A percentile compares a stretch with the other conserved stretches of the same genome.
These are phyloP conservation scores for Sabatieria punctata DNA, from an alignment of 2,888 invertebrate species.

Conservation along the genomic window DNA sequence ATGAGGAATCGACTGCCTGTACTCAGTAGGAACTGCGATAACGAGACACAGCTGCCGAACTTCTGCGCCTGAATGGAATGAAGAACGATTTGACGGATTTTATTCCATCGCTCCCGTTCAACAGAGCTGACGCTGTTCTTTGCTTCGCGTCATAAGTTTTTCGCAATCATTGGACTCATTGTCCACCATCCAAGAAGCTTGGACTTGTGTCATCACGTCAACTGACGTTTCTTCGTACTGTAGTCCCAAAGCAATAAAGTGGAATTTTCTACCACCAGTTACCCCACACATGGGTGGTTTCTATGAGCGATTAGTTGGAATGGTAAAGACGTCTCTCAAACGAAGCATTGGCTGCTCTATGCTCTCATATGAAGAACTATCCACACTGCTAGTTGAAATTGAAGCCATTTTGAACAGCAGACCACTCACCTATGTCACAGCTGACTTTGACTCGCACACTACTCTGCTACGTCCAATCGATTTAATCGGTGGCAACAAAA, in stretches of 20 bases:
- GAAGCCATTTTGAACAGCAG: constrained; percentile 26
- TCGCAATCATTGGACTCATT: too few relatives aligned
- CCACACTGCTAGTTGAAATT: constrained; percentile 24
- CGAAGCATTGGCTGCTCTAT: constrained; percentile 27
- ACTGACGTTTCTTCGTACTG: constrained; percentile 1
- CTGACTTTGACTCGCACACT: constrained; percentile 14
- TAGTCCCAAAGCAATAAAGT: constrained; percentile 13
- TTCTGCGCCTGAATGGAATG: too few relatives aligned
- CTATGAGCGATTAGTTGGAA: constrained; percentile 33
- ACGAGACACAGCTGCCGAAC: too few relatives aligned
- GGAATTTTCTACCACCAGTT: constrained; percentile 31
- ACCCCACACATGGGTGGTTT: constrained; percentile 37
- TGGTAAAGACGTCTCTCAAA: constrained; percentile 30
- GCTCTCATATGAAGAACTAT: constrained; percentile 31
- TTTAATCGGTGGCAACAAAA: too few relatives aligned
- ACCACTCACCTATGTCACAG: constrained; percentile 26
- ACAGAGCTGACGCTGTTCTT: too few relatives aligned
- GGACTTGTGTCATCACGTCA: not conserved
- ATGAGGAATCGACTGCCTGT: too few relatives aligned
- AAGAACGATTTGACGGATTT: too few relatives aligned
- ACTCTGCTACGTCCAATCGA: not conserved
- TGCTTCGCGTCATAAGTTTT: too few relatives aligned
- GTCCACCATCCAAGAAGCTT: too few relatives aligned
- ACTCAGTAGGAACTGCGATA: too few relatives aligned
- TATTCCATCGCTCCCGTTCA: too few relatives aligned